Conservation (phyloP, 2,113 vertebrate species). For the Pseudorhombus dupliciocellatus region DNA sequence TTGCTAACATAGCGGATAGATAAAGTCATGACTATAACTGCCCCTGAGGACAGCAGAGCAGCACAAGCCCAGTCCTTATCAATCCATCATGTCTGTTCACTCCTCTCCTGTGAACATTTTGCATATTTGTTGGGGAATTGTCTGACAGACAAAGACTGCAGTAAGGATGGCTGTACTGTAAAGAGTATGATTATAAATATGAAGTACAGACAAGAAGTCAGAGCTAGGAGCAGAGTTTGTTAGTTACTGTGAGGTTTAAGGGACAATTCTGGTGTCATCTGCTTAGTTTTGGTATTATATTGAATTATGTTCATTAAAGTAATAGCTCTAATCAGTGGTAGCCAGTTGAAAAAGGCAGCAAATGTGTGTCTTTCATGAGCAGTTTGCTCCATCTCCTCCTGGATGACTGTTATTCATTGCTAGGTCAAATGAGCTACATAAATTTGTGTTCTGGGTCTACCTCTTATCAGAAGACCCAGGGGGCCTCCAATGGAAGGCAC, state of each 20-base stretch:
- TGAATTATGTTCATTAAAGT: neutral
- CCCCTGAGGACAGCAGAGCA: slow-evolving; percentile 35
- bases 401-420: neutral
- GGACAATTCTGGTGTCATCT: neutral
- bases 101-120: slow-evolving; percentile 37
- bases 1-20: slow-evolving; percentile 39
- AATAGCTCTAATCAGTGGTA: neutral
- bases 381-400: neutral
- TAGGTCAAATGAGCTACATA: neutral
- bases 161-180: neutral
- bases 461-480: neutral
- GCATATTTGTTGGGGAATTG: slow-evolving; percentile 18
- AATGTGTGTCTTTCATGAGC: neutral
- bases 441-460: neutral
- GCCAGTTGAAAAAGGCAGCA: neutral
- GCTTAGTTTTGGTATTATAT: too few relatives aligned
- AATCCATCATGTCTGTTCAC: slow-evolving; percentile 35
- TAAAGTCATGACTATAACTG: slow-evolving; percentile 43
- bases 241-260: neutral
- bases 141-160: neutral
- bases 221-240: neutral
- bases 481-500: neutral
- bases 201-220: neutral
- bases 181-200: slow-evolving; percentile 15
- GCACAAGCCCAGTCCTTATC: slow-evolving; percentile 41